These are phyloP conservation scores for Ericerus pela DNA, from an alignment of 1,140 invertebrate species.

Conservation along the genomic window DNA sequence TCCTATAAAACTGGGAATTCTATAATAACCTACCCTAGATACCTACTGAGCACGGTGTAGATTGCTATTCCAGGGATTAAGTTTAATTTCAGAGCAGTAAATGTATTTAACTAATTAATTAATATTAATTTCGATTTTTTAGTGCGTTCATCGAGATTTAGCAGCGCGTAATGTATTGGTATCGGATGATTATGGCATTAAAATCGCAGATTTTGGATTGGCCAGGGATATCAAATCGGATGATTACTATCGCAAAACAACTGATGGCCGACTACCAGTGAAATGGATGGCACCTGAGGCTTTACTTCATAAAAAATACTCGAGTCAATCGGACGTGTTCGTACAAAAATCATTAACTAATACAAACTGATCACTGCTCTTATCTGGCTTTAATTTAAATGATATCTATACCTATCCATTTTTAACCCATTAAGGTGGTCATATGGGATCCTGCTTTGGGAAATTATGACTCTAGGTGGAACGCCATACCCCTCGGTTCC, in stretches of 20 bases:
- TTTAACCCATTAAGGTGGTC: slow-evolving; percentile 75
- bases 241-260: slow-evolving; percentile 94
- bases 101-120: not conserved
- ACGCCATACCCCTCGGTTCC: slow-evolving; percentile 78
- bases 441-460: slow-evolving; percentile 83
- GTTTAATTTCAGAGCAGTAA: no score
- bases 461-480: slow-evolving; percentile 84
- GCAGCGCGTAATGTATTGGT: slow-evolving; percentile 95
- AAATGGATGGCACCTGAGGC: slow-evolving; percentile 99
- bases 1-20: no score
- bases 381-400: no score
- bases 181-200: slow-evolving; percentile 76
- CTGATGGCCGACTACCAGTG: slow-evolving; percentile 82
- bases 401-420: not conserved
- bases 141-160: slow-evolving; percentile 93
- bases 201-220: slow-evolving; percentile 98
- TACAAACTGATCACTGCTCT: no score
- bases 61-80: no score
- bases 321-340: slow-evolving; percentile 88
- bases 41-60: no score
- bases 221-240: slow-evolving; percentile 85
- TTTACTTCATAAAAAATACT: slow-evolving; percentile 84
- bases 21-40: no score
- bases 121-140: slow-evolving; percentile 25
- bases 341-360: slow-evolving; percentile 27